Percentiles rank a stretch among this genome's conserved stretches.
Conservation (phyloP, 1,140 invertebrate species). For the Ceratitis capitata region DNA sequence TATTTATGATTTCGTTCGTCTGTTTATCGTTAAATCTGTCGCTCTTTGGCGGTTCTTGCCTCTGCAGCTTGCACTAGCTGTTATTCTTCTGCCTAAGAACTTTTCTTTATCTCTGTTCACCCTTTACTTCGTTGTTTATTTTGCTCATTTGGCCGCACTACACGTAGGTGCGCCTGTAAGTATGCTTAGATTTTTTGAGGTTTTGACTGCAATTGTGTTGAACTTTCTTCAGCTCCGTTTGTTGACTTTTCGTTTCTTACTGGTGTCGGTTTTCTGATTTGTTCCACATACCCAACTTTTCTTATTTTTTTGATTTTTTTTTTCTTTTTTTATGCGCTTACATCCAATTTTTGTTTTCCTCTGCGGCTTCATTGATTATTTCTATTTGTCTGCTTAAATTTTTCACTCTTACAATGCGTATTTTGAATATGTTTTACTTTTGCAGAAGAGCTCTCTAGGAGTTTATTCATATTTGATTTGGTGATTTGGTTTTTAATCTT, state of each 20-base stretch:
- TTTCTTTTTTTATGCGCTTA: background rate
- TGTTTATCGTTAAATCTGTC: background rate
- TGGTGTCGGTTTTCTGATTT: background rate
- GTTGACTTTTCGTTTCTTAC: background rate
- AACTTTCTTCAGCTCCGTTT: constrained; percentile 24
- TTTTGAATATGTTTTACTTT: background rate
- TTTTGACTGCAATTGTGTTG: background rate
- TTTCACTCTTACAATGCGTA: background rate
- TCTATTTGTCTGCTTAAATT: background rate
- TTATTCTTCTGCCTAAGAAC: background rate
- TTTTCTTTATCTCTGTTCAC: background rate
- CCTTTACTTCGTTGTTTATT: background rate
- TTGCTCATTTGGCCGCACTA: background rate
- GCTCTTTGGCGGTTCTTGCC: background rate
- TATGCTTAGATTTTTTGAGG: background rate
- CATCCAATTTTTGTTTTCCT: background rate
- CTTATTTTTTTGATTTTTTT: background rate
- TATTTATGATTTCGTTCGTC: background rate
- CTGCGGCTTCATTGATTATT: background rate
- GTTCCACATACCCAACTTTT: constrained; percentile 17
- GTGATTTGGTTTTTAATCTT: too few relatives aligned
- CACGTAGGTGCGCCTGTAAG: background rate
- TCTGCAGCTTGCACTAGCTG: too few relatives aligned
- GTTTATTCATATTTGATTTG: too few relatives aligned
- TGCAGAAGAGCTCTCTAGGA: background rate